Evolutionary conservation across 2,113 vertebrate genomes (phyloP).

Genomic region (Perca flavescens): DNA sequence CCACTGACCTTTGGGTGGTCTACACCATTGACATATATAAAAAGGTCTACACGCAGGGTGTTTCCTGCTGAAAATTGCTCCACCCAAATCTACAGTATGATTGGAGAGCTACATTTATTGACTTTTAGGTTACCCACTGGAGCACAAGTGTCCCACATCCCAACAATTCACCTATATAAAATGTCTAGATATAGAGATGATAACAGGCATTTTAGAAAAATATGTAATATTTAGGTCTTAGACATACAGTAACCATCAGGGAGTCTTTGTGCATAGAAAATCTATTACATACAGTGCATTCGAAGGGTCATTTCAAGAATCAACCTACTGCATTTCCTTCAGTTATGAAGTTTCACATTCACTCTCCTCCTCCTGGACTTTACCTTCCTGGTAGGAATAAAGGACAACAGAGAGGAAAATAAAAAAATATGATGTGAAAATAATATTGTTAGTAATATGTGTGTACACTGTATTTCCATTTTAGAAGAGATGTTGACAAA

Average conservation of each 20-base stretch:
- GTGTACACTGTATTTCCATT: not conserved
- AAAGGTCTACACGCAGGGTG: not conserved
- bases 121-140: not conserved
- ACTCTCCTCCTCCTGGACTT: not conserved
- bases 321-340: constrained; percentile 15
- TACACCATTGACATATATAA: not conserved
- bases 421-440: not conserved
- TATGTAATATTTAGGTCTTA: not conserved
- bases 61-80: no score
- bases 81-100: not conserved
- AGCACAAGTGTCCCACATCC: not conserved
- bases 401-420: not conserved
- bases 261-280: not conserved
- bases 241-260: not conserved
- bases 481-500: not conserved
- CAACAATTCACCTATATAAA: not conserved
- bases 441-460: not conserved
- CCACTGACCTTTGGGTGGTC: not conserved
- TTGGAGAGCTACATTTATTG: no score
- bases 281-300: not conserved
- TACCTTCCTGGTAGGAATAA: constrained; percentile 5
- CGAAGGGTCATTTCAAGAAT: not conserved
- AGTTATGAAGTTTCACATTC: not conserved
- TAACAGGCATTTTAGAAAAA: not conserved
- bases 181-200: not conserved